Conservation (phyloP, 2,113 vertebrate species). For the Tenebrosternarchus preto region DNA sequence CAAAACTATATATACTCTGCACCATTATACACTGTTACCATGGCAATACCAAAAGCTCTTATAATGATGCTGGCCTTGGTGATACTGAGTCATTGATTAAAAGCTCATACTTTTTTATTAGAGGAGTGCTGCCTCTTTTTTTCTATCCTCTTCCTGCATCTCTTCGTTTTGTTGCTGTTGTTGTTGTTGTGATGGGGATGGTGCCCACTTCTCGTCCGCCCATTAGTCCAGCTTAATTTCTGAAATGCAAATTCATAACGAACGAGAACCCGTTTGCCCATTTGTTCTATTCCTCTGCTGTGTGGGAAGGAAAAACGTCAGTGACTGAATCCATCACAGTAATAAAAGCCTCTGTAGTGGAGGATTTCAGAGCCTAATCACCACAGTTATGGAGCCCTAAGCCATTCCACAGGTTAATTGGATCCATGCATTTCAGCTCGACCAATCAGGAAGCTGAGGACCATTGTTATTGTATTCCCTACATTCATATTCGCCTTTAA, state of each 20-base stretch:
- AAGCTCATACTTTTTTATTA: not conserved
- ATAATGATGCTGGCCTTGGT: constrained; percentile 8
- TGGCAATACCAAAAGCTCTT: constrained; percentile 25
- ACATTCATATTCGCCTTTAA: too few relatives aligned
- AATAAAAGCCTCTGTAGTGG: not conserved
- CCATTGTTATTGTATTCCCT: too few relatives aligned
- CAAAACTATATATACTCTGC: not conserved
- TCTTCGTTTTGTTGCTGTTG: not conserved
- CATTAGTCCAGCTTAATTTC: not conserved
- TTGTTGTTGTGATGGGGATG: not conserved
- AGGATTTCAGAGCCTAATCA: not conserved
- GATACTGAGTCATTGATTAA: not conserved
- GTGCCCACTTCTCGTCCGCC: constrained; percentile 6
- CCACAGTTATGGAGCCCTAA: too few relatives aligned
- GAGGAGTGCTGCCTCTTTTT: not conserved
- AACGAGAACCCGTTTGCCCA: not conserved
- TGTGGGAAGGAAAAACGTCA: not conserved
- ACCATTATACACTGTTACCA: constrained; percentile 24
- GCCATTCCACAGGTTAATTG: too few relatives aligned
- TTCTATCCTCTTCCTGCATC: not conserved
- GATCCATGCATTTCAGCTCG: too few relatives aligned
- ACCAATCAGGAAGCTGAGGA: too few relatives aligned
- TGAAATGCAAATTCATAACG: not conserved
- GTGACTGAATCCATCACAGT: not conserved
- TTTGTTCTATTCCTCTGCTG: not conserved